These are phyloP conservation scores for Phymastichus coffea DNA, from an alignment of 1,140 invertebrate genomes.

Conservation along the genomic window DNA sequence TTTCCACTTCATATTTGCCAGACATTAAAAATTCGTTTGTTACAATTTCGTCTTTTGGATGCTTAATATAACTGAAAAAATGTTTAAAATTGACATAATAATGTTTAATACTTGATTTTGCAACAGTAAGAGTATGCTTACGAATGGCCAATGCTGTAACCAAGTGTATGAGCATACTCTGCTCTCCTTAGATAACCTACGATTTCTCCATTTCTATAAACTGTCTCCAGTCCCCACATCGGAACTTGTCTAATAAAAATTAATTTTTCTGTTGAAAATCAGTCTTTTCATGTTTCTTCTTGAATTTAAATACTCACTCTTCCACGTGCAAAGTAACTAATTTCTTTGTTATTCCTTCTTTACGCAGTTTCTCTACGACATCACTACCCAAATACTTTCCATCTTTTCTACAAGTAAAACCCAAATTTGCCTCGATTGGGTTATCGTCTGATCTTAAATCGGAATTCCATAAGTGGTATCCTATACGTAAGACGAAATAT, in stretches of 20 bases:
- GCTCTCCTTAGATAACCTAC: constrained; percentile 80
- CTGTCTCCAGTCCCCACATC: constrained; percentile 79
- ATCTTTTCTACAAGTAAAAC: constrained; percentile 72
- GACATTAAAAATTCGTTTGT: constrained; percentile 67
- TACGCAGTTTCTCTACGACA: constrained; percentile 63
- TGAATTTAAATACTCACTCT: constrained; percentile 65
- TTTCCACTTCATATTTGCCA: constrained; percentile 78
- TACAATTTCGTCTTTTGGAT: constrained; percentile 61
- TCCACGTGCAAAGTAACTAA: constrained; percentile 71
- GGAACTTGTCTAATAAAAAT: constrained; percentile 61
- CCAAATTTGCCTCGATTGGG: constrained; percentile 80
- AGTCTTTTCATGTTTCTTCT: no score
- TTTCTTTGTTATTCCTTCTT: constrained; percentile 71
- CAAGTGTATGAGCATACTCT: constrained; percentile 75
- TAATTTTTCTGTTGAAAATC: neutral
- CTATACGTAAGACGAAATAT: constrained; percentile 56
- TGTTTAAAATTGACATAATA: neutral
- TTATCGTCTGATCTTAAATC: constrained; percentile 82
- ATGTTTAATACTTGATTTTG: neutral
- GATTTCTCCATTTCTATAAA: constrained; percentile 73
- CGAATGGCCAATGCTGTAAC: constrained; percentile 69
- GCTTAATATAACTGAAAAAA: constrained; percentile 56
- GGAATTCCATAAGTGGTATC: constrained; percentile 83
- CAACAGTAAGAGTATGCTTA: constrained; percentile 55
- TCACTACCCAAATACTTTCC: constrained; percentile 77